These are phyloP conservation scores for Melanerpes formicivorus DNA, from an alignment of 2,113 vertebrate species.

Conservation along the genomic window DNA sequence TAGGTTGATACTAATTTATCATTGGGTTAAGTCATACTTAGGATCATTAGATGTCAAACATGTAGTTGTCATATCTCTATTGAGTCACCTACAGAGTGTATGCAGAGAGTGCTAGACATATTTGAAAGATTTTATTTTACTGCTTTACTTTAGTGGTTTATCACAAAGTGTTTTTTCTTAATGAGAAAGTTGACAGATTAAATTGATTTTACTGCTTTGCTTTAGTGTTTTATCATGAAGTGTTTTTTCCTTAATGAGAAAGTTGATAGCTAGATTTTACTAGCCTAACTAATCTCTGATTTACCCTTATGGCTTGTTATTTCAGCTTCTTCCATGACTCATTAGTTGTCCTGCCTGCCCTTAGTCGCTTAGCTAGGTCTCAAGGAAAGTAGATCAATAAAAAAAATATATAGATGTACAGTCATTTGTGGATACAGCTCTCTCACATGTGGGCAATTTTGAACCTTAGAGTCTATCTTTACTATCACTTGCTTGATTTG, in stretches of 20 bases:
- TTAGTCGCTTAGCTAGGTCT: fast-evolving
- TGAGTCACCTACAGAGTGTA: background rate
- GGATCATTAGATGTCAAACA: background rate
- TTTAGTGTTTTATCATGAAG: background rate
- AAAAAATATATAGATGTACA: background rate
- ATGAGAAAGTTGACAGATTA: background rate
- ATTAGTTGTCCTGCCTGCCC: background rate
- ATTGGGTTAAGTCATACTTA: background rate
- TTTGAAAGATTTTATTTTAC: background rate
- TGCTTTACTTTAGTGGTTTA: background rate
- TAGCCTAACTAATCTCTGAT: background rate
- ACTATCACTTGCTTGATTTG: background rate
- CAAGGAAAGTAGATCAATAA: background rate
- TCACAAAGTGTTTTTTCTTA: background rate
- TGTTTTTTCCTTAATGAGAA: background rate
- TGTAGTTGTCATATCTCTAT: background rate
- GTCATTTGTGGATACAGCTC: background rate
- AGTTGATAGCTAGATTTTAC: background rate
- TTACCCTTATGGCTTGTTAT: background rate
- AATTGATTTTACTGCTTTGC: background rate
- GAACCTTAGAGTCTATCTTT: background rate
- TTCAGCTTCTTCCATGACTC: background rate
- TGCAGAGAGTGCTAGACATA: background rate
- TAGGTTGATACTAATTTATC: background rate
- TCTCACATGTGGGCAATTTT: background rate